Evolutionary conservation across 2,888 invertebrate species (phyloP), one percentile per base, ranked within the genome.

Genomic region (Papilio demoleus): DNA sequence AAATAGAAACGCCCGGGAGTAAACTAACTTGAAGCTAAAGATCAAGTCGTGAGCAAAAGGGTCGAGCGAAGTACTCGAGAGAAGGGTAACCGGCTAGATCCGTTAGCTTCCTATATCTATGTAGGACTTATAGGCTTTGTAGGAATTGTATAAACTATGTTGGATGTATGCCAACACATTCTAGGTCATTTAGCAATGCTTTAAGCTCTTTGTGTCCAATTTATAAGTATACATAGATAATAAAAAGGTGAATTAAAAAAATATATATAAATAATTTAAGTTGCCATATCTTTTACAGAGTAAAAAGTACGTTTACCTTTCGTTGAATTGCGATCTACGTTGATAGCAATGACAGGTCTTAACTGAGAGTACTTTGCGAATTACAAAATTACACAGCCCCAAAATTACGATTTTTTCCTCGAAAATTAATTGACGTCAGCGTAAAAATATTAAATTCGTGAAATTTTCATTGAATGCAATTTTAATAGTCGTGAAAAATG

Each of bases 61-160:
- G n/a, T 45, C 2, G n/a, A n/a, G 60, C 59, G 34, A 66, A 50
- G 67, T 50, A 40, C 24, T 34, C 8, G 42, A 36, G 63, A 59
- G 68, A 68, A 68, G 68, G 68, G 68, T 64, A 19, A 68, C 67
- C 67, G 68, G 68, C 68, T 68, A 59, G 68, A 38, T 31, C 68
- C 68, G 68, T 68, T 68, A 68, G 38, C 59, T 50, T 50, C 62
- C 64, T 64, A 65, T 60, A 68, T n/a, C 45, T 45, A 40, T 4
- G 40, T 40, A 22, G 45, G 47, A 38, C 59, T 59, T 59, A 31
- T 53, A 31, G 53, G 31, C 27, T 53, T 14, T 53, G 9, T 31
- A 31, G 31, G 31, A 53, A 53, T 50, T 14, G 63, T 64, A 59
- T 59, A 47, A 50, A 38, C 59, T 65, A 64, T 53, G 31, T 50